Conservation (phyloP, 2,888 invertebrate species). For the Megastigmus dorsalis region DNA sequence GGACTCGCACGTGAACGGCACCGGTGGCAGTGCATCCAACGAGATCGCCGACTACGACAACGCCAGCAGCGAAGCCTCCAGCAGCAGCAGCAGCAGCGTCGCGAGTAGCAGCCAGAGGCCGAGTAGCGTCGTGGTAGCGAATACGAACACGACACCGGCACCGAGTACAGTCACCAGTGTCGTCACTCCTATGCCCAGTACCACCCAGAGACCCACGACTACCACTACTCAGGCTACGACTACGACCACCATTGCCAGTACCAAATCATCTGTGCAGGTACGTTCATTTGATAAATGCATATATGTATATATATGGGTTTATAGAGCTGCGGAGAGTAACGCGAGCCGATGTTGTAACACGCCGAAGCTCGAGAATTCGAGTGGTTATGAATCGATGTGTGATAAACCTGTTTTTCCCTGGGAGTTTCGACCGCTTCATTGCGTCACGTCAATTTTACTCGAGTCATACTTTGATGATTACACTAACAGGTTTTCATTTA, state of each 20-base stretch:
- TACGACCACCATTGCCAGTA: neutral
- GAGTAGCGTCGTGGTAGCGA: neutral
- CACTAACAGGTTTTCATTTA: too few relatives aligned
- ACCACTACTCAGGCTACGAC: conserved; percentile 30
- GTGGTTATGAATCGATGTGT: too few relatives aligned
- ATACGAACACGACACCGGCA: neutral
- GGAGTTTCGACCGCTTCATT: too few relatives aligned
- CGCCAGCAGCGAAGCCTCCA: too few relatives aligned
- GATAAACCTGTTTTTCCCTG: too few relatives aligned
- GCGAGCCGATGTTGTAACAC: too few relatives aligned
- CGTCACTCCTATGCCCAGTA: conserved; percentile 27
- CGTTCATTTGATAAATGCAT: neutral
- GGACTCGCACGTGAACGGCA: conserved; percentile 81
- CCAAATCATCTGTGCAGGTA: too few relatives aligned
- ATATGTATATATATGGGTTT: too few relatives aligned
- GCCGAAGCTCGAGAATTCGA: too few relatives aligned
- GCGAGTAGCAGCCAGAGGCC: neutral
- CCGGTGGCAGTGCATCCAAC: conserved; percentile 66
- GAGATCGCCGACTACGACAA: conserved; percentile 61
- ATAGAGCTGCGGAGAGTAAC: too few relatives aligned
- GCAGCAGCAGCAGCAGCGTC: conserved; percentile 16
- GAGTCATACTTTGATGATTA: too few relatives aligned
- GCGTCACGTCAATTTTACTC: too few relatives aligned
- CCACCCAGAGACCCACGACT: conserved; percentile 22
- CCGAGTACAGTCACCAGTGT: conserved; percentile 20